Conservation (phyloP, 2,888 invertebrate species). For the Agonopterix subpropinquella region DNA sequence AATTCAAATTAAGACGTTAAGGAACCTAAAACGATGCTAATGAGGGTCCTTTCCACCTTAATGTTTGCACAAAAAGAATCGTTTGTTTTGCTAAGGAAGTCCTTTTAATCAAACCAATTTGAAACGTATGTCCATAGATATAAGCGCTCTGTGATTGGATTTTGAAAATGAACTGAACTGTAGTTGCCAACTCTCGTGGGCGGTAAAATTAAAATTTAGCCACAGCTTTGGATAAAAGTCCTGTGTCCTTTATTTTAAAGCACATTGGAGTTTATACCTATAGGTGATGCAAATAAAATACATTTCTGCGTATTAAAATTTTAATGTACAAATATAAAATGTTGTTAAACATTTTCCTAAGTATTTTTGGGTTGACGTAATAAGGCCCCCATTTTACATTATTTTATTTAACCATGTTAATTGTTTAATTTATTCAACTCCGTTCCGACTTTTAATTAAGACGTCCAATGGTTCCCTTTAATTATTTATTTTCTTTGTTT, state of each 20-base stretch:
- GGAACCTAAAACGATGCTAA: conserved; percentile 53
- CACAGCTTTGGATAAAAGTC: conserved; percentile 17
- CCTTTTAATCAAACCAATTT: no score
- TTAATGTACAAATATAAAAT: neutral
- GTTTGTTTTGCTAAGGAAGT: no score
- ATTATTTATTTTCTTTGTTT: conserved; percentile 34
- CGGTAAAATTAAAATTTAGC: conserved; percentile 29
- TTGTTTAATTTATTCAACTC: conserved; percentile 37
- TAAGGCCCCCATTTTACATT: neutral
- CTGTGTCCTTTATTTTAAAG: neutral
- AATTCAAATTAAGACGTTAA: conserved; percentile 64
- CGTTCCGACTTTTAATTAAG: conserved; percentile 52
- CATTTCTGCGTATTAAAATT: neutral
- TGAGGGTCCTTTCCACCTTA: conserved; percentile 38
- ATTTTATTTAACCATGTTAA: conserved; percentile 10
- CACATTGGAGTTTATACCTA: neutral
- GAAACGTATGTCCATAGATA: no score
- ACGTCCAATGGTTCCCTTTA: conserved; percentile 46
- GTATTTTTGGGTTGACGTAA: neutral
- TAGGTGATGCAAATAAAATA: neutral
- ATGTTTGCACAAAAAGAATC: conserved; percentile 44
- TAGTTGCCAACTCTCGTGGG: conserved; percentile 22
- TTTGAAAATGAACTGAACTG: no score
- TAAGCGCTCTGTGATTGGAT: no score
- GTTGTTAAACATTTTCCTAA: neutral